phyloP scores from a whole-genome alignment of 2,888 invertebrate genomes.

The Ischnura elegans region DNA sequence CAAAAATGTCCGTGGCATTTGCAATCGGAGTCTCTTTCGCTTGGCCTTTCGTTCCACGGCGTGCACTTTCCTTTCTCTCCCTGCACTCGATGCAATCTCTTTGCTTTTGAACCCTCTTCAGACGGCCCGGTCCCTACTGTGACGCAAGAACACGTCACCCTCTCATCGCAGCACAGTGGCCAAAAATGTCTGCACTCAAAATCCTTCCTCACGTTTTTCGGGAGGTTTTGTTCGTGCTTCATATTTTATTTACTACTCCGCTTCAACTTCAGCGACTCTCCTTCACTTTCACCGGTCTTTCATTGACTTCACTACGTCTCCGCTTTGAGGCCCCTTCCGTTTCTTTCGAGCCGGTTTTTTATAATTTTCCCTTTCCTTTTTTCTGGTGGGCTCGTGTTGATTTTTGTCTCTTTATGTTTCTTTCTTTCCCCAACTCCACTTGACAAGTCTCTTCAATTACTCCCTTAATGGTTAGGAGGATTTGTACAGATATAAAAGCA shows the following conservation, averaged over 20 bases:
- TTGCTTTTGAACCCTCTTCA: background rate
- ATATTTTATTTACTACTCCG: background rate
- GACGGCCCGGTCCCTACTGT: background rate
- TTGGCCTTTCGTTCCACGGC: background rate
- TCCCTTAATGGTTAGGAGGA: background rate
- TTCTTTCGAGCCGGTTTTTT: background rate
- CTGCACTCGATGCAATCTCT: background rate
- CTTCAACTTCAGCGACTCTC: background rate
- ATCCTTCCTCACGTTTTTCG: background rate
- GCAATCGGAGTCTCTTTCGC: background rate
- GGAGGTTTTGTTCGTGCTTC: conserved; percentile 2
- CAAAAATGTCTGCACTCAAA: background rate
- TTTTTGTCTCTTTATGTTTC: background rate
- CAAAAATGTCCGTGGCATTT: too few relatives aligned
- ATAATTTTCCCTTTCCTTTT: background rate
- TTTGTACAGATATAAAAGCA: too few relatives aligned
- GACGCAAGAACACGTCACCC: background rate
- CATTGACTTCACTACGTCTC: background rate
- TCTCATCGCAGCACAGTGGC: background rate
- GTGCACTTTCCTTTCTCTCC: background rate
- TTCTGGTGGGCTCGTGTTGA: background rate
- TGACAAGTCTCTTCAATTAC: background rate
- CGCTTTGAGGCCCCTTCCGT: background rate
- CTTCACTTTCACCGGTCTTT: background rate
- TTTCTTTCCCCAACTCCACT: background rate